Conservation (phyloP, 2,888 invertebrate species). For the Drosophila yooni region DNA sequence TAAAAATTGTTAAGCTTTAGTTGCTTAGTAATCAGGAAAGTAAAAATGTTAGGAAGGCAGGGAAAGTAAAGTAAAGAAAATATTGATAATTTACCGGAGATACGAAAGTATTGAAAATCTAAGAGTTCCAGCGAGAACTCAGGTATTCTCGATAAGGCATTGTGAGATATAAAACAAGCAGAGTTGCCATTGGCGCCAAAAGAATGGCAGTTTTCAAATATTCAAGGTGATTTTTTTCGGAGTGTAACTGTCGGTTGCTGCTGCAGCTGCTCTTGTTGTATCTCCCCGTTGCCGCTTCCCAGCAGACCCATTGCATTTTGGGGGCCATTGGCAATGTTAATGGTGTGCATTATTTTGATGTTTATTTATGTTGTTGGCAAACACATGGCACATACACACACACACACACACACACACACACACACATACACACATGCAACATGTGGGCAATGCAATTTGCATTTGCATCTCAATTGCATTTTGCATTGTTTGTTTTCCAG, state of each 20-base stretch:
- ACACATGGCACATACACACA: slow-evolving; percentile 20
- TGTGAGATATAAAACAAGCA: too few species aligned
- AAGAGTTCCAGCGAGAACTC: too few species aligned
- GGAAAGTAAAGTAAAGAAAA: background rate
- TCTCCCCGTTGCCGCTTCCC: slow-evolving; percentile 14
- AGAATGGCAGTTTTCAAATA: background rate
- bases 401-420: slow-evolving; percentile 27
- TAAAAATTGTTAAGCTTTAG: background rate
- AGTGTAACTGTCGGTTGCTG: slow-evolving; percentile 24
- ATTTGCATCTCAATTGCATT: slow-evolving; percentile 80
- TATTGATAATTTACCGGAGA: background rate
- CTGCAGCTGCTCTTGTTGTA: slow-evolving; percentile 14
- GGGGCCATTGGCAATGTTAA: slow-evolving; percentile 81
- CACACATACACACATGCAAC: slow-evolving; percentile 41
- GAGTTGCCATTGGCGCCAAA: too few species aligned
- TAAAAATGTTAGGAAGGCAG: background rate
- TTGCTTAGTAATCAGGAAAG: background rate
- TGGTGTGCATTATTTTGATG: slow-evolving; percentile 80
- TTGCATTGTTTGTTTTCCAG: slow-evolving; percentile 71
- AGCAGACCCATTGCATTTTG: slow-evolving; percentile 54
- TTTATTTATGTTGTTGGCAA: slow-evolving; percentile 79
- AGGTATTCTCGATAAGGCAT: too few species aligned
- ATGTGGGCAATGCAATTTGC: slow-evolving; percentile 76
- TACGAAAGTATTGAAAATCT: too few species aligned
- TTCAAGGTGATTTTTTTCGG: background rate